phyloP scores from a whole-genome alignment of 2,888 invertebrate genomes.

The Nipponacmea schrenckii region DNA sequence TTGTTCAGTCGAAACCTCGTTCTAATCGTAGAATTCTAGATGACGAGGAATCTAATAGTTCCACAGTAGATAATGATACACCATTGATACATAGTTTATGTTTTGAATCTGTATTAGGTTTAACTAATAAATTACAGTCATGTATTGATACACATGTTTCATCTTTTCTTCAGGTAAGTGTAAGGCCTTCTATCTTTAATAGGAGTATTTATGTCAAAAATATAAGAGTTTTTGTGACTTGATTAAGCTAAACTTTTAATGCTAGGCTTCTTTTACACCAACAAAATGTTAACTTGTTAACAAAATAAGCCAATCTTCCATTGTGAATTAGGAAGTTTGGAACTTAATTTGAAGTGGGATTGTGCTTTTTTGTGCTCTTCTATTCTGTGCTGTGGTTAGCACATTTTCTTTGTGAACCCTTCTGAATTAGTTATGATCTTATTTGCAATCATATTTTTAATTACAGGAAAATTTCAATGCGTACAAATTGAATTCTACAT shows the following conservation, averaged over 20 bases:
- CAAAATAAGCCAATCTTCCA: no score
- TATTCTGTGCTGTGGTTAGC: no score
- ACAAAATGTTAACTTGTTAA: no score
- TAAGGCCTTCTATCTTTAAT: neutral
- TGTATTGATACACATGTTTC: slow-evolving; percentile 17
- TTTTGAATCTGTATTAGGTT: slow-evolving; percentile 23
- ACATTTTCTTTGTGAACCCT: no score
- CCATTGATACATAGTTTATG: slow-evolving; percentile 28
- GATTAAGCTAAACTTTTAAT: no score
- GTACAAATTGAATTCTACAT: neutral
- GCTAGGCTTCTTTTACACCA: no score
- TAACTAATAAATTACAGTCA: slow-evolving; percentile 10
- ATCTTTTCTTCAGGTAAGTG: slow-evolving; percentile 27
- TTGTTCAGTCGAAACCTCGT: slow-evolving; percentile 41
- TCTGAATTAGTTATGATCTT: no score
- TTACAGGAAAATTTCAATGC: neutral
- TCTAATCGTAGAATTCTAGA: slow-evolving; percentile 33
- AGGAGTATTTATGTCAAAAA: neutral
- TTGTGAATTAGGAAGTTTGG: no score
- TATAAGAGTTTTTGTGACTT: no score
- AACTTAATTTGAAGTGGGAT: no score
- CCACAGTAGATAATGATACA: neutral
- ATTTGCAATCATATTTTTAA: neutral
- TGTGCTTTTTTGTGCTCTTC: no score
- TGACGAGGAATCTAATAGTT: slow-evolving; percentile 43